These are phyloP conservation scores for Rhopalosiphum padi DNA, from an alignment of 1,140 invertebrate species.

Conservation along the genomic window DNA sequence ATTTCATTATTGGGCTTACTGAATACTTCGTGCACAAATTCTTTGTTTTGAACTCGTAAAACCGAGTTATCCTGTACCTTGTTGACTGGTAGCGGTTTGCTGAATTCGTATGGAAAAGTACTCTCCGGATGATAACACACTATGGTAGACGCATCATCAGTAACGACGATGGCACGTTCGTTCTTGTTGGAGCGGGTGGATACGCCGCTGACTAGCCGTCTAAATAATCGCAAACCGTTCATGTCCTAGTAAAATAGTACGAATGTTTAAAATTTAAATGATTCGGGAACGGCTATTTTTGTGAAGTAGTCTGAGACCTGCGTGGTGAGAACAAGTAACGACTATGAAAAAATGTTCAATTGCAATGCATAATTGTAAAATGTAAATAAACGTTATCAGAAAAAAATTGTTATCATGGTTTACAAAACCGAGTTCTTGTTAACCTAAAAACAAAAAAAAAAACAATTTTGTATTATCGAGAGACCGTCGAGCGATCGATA, in stretches of 20 bases:
- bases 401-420: neutral
- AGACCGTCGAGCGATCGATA: neutral
- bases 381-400: neutral
- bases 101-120: slow-evolving; percentile 83
- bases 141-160: slow-evolving; percentile 77
- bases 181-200: neutral
- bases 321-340: too few relatives aligned
- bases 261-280: neutral
- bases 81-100: slow-evolving; percentile 73
- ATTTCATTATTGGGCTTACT: slow-evolving; percentile 70
- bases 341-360: too few relatives aligned
- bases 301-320: too few relatives aligned
- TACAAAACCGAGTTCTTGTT: neutral
- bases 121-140: slow-evolving; percentile 87
- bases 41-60: slow-evolving; percentile 71
- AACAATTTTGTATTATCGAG: neutral
- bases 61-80: slow-evolving; percentile 65
- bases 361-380: too few relatives aligned
- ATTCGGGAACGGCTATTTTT: neutral
- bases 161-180: slow-evolving; percentile 66
- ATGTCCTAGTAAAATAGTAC: neutral
- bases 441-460: neutral
- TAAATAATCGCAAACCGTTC: slow-evolving; percentile 25
- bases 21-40: slow-evolving; percentile 72
- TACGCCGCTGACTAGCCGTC: neutral